Percentiles rank a stretch among this genome's conserved stretches.
Conservation (phyloP, 2,888 invertebrate species). For the Andrena dorsata region DNA sequence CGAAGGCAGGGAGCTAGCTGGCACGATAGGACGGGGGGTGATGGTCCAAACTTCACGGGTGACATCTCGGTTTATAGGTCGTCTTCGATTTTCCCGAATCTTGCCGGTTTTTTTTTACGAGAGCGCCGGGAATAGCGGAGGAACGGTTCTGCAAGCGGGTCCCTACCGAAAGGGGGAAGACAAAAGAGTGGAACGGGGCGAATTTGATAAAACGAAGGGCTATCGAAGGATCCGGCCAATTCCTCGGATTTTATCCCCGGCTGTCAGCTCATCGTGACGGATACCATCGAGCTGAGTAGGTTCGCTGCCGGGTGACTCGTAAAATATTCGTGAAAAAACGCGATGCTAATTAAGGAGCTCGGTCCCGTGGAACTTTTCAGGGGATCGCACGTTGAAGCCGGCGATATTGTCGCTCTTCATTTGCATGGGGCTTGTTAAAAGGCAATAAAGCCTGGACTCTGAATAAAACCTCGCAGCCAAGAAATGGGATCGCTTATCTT, state of each 20-base stretch:
- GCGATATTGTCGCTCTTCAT: constrained; percentile 5
- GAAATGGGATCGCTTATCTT: constrained; percentile 3
- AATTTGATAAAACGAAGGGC: constrained; percentile 46
- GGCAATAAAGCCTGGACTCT: background rate
- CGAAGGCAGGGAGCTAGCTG: background rate
- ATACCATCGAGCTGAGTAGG: background rate
- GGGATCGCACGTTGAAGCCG: too few species aligned
- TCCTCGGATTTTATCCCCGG: constrained; percentile 37
- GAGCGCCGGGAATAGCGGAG: background rate
- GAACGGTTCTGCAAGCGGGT: constrained; percentile 5
- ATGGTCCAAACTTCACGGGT: constrained; percentile 26
- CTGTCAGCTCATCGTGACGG: constrained; percentile 37
- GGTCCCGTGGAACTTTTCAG: background rate
- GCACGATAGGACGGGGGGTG: background rate
- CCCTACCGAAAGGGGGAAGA: background rate
- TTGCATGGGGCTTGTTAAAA: constrained; percentile 3
- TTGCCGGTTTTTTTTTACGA: constrained; percentile 49
- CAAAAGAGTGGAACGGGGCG: background rate
- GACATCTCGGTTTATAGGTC: constrained; percentile 66
- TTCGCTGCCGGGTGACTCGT: background rate
- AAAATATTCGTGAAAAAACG: background rate
- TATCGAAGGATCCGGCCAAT: constrained; percentile 24
- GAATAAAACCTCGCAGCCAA: constrained; percentile 9
- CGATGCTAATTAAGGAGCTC: background rate
- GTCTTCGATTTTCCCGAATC: constrained; percentile 54